Evolutionary conservation across 2,113 vertebrate genomes (phyloP), one percentile per base, ranked within the genome.

Genomic region (Symphodus melops): DNA sequence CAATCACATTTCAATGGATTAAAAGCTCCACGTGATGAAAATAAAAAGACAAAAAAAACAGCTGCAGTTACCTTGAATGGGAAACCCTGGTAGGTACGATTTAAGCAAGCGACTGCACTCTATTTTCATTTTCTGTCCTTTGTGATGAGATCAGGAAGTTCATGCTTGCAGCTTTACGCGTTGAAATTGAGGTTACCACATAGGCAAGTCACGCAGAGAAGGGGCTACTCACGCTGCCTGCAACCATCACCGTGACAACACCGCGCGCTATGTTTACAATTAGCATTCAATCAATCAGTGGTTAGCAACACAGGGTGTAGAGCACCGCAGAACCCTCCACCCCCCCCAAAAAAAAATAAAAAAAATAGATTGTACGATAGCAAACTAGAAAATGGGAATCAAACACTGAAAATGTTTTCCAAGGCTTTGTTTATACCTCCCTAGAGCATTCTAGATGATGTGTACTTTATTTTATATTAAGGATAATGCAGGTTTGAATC

Each of bases 161-260:
- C 80, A 75, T 46, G 21, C 69, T 80, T 73, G 69, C 73, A 67
- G 64, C 64, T 57, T 21, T 72, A 53, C 33, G 2, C 67, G 65
- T 84, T 87, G 82, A 84, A 90, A 89, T 77, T 77, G 75, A 79
- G 73, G 70, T 81, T 81, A 81, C 48, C 61, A 46, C 82, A 65
- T 21, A 70, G 59, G 66, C 77, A 72, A 25, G 81, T 80, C 75
- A 85, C 25, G 81, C 61, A 74, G 62, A 13, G 62, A 82, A 65
- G 62, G 58, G 64, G 44, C 53, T 66, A 62, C 80, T 67, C 39
- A 21, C 20, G 41, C 84, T 74, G 28, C 75, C 66, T 2, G 37
- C 78, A 11, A 42, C 61, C 75, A 41, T 87, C 84, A 54, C 87
- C 55, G 80, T 89, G 84, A 88, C 85, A 82, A 88, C 84, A 77